phyloP scores from a whole-genome alignment of 2,797 vertebrate species.

The Melanotaenia trifasciata region DNA sequence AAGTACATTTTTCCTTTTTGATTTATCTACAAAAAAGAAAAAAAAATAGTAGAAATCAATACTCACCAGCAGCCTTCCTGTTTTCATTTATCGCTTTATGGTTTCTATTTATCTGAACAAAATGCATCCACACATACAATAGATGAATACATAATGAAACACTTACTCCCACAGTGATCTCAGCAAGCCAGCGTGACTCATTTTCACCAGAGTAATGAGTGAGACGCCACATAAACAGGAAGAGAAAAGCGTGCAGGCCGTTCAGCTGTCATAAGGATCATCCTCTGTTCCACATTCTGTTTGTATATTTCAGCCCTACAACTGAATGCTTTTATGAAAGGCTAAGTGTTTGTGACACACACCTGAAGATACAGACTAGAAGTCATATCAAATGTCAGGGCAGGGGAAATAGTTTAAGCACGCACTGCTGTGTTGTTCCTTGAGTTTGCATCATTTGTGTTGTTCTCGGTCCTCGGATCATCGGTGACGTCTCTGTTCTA shows the following conservation, averaged over 20 bases:
- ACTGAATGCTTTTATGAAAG: constrained; percentile 16
- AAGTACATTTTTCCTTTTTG: constrained; percentile 39
- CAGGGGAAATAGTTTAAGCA: constrained; percentile 15
- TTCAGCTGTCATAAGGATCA: constrained; percentile 11
- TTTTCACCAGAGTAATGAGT: constrained; percentile 36
- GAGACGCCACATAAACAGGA: constrained; percentile 44
- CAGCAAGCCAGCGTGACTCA: constrained; percentile 54
- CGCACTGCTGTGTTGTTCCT: constrained; percentile 2
- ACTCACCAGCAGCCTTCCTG: constrained; percentile 19
- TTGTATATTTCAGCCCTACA: constrained; percentile 22
- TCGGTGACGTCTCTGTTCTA: background rate
- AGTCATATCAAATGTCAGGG: constrained; percentile 31
- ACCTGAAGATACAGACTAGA: constrained; percentile 44
- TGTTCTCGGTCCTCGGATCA: constrained; percentile 6
- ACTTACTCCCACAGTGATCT: constrained; percentile 34
- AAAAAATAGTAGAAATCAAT: constrained; percentile 35
- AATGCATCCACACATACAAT: constrained; percentile 38
- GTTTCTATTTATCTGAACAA: constrained; percentile 46
- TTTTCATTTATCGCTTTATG: constrained; percentile 13
- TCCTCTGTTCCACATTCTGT: constrained; percentile 27
- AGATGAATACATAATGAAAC: constrained; percentile 46
- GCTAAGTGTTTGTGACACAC: constrained; percentile 49
- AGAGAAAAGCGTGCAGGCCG: constrained; percentile 29
- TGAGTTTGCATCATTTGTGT: constrained; percentile 28
- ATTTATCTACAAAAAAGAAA: constrained; percentile 28